A percentile compares a stretch with the other conserved stretches of the same genome.
Evolutionary conservation across 2,113 vertebrate species (phyloP).

Genomic region (Rafetus swinhoei): DNA sequence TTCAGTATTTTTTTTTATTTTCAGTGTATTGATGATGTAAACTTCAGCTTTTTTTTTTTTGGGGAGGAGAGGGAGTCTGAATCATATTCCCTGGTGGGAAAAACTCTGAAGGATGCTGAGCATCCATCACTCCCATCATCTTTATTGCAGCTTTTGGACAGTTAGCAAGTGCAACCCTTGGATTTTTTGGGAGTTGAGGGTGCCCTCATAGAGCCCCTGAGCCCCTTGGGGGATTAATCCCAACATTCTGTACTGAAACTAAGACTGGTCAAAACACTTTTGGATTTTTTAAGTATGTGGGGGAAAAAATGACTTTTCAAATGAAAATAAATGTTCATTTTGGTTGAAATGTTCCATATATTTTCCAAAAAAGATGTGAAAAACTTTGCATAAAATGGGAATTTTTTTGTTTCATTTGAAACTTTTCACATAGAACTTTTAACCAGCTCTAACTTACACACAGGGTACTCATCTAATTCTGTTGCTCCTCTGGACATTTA

Average conservation of each 20-base stretch:
- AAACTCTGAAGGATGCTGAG: not conserved
- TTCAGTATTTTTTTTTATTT: no score
- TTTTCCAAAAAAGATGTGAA: not conserved
- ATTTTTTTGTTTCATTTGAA: not conserved
- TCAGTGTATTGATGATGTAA: not conserved
- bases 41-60: not conserved
- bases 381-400: not conserved
- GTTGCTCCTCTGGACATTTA: constrained; percentile 21
- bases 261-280: not conserved
- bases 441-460: not conserved
- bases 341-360: not conserved
- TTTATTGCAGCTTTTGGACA: not conserved
- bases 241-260: not conserved
- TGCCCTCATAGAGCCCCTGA: not conserved
- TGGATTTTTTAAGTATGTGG: not conserved
- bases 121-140: not conserved
- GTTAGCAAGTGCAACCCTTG: not conserved
- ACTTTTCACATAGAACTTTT: constrained; percentile 6
- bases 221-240: not conserved
- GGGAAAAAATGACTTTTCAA: not conserved
- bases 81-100: not conserved
- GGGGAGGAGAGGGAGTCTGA: not conserved
- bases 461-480: not conserved
- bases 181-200: not conserved
- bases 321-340: not conserved